Conservation (phyloP, 2,888 invertebrate genomes). For the Drosophila monieri region DNA sequence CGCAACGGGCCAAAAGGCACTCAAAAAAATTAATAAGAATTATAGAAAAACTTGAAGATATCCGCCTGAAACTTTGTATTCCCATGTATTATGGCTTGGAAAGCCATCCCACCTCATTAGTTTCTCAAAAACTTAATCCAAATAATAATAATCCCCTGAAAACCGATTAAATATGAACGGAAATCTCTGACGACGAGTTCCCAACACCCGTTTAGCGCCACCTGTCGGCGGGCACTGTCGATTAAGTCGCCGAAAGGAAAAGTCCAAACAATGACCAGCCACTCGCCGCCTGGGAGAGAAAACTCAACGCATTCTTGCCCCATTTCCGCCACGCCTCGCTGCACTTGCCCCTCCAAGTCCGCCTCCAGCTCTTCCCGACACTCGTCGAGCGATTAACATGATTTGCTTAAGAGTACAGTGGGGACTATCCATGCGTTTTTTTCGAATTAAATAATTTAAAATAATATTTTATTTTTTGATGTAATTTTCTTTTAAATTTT, state of each 20-base stretch:
- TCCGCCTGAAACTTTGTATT: no score
- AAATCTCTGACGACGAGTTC: background rate
- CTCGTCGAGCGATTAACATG: constrained; percentile 60
- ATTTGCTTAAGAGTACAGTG: constrained; percentile 59
- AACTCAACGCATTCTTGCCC: background rate
- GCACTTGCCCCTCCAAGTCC: background rate
- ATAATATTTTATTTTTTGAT: background rate
- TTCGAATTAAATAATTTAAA: no score
- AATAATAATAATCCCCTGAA: background rate
- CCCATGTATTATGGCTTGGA: no score
- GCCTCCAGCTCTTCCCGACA: background rate
- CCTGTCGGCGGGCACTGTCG: background rate
- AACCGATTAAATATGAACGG: background rate
- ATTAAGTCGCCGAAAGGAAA: constrained; percentile 9
- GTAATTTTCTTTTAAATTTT: background rate
- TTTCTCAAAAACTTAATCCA: no score
- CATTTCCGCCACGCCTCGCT: background rate
- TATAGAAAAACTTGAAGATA: background rate
- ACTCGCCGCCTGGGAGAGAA: no score
- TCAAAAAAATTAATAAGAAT: background rate
- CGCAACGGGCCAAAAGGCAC: background rate
- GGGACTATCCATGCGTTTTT: no score
- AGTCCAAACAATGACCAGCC: constrained; percentile 9
- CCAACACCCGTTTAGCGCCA: background rate
- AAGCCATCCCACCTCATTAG: no score